Evolutionary conservation across 2,888 invertebrate genomes (phyloP), one percentile per base, ranked within the genome.

Genomic region (Lamproptera curius): DNA sequence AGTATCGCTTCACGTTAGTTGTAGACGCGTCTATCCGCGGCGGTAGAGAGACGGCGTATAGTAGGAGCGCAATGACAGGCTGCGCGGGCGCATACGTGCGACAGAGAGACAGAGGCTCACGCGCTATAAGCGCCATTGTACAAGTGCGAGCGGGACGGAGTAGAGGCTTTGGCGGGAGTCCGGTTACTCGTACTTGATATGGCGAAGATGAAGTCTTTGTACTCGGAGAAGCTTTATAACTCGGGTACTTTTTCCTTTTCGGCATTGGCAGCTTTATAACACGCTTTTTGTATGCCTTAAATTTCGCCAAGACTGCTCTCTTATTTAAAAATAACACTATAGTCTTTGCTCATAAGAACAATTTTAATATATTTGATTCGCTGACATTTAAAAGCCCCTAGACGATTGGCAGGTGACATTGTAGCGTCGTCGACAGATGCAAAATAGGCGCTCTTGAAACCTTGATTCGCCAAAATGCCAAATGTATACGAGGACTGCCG

Each of bases 81-180:
- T 70, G 70, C 73, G 75, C 73, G 59, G 62, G 69, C 73, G 72
- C 70, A 61, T 54, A 62, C 58, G 75, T 54, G 66, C 52, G 79
- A 86, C 66, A 73, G 70, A 73, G 83, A 86, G 50, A 61, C 57
- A 64, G 64, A 85, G 86, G 85, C 84, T 84, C 68, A 70, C 72
- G 76, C 76, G 82, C 78, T 69, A 58, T 59, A 51, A 54, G 56
- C 49, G 53, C 42, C 23, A 20, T 23, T 34, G 20, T 34, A 42
- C 33, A 50, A 44, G 84, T 66, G 76, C 59, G 72, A 86, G 70
- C 53, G 78, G 62, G 84, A 83, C 53, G 39, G 54, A 50, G 36
- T 50, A 72, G 74, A 76, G 74, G 80, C 80, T 76, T 73, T 64
- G 69, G 76, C 77, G 76, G 81, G 83, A 80, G 81, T 81, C 81